A percentile compares a stretch with the other conserved stretches of the same genome.
Evolutionary conservation across 53 echinoderm and acorn worm species (phyloP).

Genomic region (Henricia sp.): DNA sequence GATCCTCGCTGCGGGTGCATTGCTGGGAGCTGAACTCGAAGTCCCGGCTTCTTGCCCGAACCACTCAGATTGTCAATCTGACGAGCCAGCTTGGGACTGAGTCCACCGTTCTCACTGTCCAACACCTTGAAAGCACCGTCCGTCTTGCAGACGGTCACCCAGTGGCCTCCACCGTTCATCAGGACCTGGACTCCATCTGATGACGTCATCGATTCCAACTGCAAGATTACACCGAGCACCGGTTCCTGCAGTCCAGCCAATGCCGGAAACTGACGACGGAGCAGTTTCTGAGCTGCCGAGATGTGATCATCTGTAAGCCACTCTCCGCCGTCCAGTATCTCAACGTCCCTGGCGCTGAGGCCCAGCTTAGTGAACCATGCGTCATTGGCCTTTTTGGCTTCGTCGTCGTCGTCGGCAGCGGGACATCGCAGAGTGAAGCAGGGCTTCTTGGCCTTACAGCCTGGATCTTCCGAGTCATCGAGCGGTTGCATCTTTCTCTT

Average conservation of each 20-base stretch:
- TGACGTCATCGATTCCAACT: slow-evolving; percentile 32
- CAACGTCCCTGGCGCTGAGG: slow-evolving; percentile 31
- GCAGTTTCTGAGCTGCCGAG: slow-evolving; percentile 56
- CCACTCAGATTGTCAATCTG: slow-evolving; percentile 31
- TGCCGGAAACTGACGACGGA: slow-evolving; percentile 44
- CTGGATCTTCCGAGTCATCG: background rate
- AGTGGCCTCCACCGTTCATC: slow-evolving; percentile 48
- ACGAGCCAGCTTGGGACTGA: background rate
- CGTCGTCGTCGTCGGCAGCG: background rate
- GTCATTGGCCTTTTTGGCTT: background rate
- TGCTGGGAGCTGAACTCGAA: slow-evolving; percentile 21
- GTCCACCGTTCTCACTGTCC: slow-evolving; percentile 41
- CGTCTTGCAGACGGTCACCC: slow-evolving; percentile 43
- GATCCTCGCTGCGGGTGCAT: slow-evolving; percentile 49
- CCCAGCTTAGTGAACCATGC: slow-evolving; percentile 25
- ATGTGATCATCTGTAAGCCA: slow-evolving; percentile 59
- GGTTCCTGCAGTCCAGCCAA: slow-evolving; percentile 51
- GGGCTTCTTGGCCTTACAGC: slow-evolving; percentile 9
- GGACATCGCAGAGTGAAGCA: background rate
- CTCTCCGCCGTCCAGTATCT: slow-evolving; percentile 39
- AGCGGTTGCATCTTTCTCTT: background rate
- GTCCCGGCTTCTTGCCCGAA: background rate
- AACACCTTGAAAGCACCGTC: slow-evolving; percentile 22
- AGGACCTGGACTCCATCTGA: slow-evolving; percentile 44
- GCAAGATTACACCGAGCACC: slow-evolving; percentile 24